Evolutionary conservation across 1,140 invertebrate genomes (phyloP).

Genomic region (Drosophila triauraria): DNA sequence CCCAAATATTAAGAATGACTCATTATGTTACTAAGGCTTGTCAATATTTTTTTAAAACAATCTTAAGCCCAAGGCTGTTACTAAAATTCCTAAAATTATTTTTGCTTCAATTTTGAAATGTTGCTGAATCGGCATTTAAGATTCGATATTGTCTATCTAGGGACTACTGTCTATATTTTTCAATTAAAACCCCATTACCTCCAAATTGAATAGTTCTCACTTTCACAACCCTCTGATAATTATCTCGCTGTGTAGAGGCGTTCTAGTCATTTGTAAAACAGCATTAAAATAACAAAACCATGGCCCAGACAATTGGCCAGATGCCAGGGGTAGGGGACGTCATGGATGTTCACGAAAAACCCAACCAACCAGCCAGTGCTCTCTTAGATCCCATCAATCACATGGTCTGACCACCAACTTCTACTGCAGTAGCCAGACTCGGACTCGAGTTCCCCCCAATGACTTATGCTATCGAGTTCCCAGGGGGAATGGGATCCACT

Average conservation of each 20-base stretch:
- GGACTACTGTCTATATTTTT: too few relatives aligned
- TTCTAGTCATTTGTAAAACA: constrained; percentile 44
- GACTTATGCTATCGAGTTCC: constrained; percentile 21
- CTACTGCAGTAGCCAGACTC: constrained; percentile 1
- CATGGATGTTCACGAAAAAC: constrained; percentile 20
- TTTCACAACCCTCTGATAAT: not conserved
- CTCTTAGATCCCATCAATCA: constrained; percentile 34
- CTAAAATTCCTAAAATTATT: not conserved
- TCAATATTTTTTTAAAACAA: not conserved
- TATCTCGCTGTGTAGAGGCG: constrained; percentile 8
- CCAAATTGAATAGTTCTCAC: not conserved
- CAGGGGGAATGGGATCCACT: constrained; percentile 18
- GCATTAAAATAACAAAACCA: constrained; percentile 23
- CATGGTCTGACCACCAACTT: not conserved
- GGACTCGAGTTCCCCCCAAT: not conserved
- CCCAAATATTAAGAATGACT: not conserved
- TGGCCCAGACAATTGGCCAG: constrained; percentile 40
- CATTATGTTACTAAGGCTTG: not conserved
- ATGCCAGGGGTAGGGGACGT: constrained; percentile 26
- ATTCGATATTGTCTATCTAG: too few relatives aligned
- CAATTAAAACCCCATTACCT: too few relatives aligned
- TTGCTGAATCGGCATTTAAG: too few relatives aligned
- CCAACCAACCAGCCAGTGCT: not conserved
- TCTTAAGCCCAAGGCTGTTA: not conserved
- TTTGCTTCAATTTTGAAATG: not conserved